Evolutionary conservation across 2,113 vertebrate species (phyloP), one percentile per base, ranked within the genome.

Genomic region (Cynoglossus semilaevis): DNA sequence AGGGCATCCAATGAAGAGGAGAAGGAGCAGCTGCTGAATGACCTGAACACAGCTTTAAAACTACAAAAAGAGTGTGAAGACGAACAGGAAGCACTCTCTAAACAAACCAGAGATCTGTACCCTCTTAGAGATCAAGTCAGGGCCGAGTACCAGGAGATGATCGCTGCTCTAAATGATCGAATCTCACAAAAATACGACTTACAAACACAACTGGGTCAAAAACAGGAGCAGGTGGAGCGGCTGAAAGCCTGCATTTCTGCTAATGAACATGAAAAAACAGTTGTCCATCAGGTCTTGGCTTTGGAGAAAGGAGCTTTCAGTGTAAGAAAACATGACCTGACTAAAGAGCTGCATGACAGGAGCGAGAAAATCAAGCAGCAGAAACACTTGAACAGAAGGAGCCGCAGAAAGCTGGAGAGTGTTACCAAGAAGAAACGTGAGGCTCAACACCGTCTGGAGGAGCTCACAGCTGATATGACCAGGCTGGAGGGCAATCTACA

Each of bases 1-100:
- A 69, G 58, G 3, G 82, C 73, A 15, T 67, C 70, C 0, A 76
- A 87, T 40, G 63, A 76, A 1, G 51, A 54, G 22, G 84, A 93
- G 79, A 76, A 88, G 7, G 80, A 67, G n/a, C 60, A 82, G 22
- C 85, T 94, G 47, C 78, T 72, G 15, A 18, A 3, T 44, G 84
- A 83, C 9, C 19, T 92, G 36, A 34, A 11, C 2, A 37, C 14
- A 0, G 15, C 66, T 13, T 36, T 43, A 11, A 19, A 35, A 51
- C 85, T 87, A 11, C 58, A 18, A 2, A 62, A 84, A 14, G 69
- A 67, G 8, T 63, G 88, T 19, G 37, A 2, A 12, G 56, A 59
- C 37, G 89, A 29, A 37, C 71, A 85, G 69, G 48, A 10, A 1
- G 49, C 69, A 0, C 80, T 92, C 18, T 44, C 83, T 51, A 68